These are phyloP conservation scores for Diarsia brunnea DNA, from an alignment of 2,888 invertebrate species.

Conservation along the genomic window DNA sequence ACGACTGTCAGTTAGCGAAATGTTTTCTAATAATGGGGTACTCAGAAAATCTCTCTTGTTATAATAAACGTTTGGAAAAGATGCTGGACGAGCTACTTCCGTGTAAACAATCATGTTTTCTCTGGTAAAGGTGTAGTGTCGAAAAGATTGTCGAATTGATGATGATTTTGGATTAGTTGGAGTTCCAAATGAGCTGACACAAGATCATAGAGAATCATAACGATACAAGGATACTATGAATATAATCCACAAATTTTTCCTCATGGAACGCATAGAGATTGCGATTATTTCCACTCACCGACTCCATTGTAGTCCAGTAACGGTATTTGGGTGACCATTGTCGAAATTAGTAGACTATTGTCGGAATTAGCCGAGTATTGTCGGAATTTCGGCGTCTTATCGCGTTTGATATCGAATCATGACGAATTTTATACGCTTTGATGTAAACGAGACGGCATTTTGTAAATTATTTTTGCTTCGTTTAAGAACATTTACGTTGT, in stretches of 20 bases:
- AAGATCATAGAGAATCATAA: background rate
- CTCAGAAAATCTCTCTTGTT: background rate
- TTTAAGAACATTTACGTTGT: slow-evolving; percentile 16
- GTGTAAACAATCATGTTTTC: too few species aligned
- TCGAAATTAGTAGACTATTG: slow-evolving; percentile 64
- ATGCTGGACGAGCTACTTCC: background rate
- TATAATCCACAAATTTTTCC: slow-evolving; percentile 27
- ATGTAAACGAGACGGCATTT: slow-evolving; percentile 44
- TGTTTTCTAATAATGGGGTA: background rate
- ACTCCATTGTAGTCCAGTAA: slow-evolving; percentile 65
- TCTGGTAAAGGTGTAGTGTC: background rate
- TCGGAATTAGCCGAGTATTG: slow-evolving; percentile 66
- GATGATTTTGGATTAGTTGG: background rate
- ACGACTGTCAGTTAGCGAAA: background rate
- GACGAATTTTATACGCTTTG: slow-evolving; percentile 59
- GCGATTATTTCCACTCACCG: slow-evolving; percentile 71
- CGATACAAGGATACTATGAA: slow-evolving; percentile 7
- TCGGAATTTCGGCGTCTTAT: slow-evolving; percentile 67
- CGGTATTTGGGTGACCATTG: slow-evolving; percentile 62
- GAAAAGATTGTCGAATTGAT: background rate
- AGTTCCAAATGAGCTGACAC: background rate
- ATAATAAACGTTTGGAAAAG: background rate
- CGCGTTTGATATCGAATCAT: slow-evolving; percentile 64
- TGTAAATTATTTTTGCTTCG: slow-evolving; percentile 37
- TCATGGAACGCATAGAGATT: slow-evolving; percentile 42